These are phyloP conservation scores for Hoplias malabaricus DNA, from an alignment of 2,113 vertebrate genomes.

Conservation along the genomic window DNA sequence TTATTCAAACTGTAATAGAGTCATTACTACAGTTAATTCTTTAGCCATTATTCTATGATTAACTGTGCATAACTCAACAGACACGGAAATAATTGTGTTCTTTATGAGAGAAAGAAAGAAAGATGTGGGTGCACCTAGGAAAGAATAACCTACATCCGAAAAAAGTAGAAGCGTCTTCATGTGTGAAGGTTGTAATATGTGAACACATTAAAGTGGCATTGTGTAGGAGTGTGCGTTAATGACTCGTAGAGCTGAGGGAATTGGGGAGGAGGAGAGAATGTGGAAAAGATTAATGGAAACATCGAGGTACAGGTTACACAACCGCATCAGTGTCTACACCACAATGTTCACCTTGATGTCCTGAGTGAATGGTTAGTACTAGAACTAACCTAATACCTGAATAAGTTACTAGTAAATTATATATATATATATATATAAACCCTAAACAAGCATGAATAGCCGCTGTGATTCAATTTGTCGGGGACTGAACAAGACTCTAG, in stretches of 20 bases:
- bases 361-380: background rate
- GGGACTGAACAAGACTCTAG: no score
- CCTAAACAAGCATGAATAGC: no score
- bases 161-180: background rate
- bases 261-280: background rate
- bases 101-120: background rate
- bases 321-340: background rate
- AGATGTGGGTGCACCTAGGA: background rate
- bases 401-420: no score
- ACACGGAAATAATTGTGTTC: background rate
- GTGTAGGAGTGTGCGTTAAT: background rate
- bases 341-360: background rate
- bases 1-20: background rate
- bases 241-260: background rate
- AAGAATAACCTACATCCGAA: background rate
- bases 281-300: background rate
- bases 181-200: conserved; percentile 4
- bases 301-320: background rate
- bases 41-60: background rate
- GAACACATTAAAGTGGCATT: background rate
- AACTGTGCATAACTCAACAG: background rate
- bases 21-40: background rate
- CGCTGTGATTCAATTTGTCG: no score
- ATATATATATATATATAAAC: no score
- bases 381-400: background rate